A percentile compares a stretch with the other conserved stretches of the same genome.
Conservation (phyloP, 2,888 invertebrate species). For the Crioceris asparagi region DNA sequence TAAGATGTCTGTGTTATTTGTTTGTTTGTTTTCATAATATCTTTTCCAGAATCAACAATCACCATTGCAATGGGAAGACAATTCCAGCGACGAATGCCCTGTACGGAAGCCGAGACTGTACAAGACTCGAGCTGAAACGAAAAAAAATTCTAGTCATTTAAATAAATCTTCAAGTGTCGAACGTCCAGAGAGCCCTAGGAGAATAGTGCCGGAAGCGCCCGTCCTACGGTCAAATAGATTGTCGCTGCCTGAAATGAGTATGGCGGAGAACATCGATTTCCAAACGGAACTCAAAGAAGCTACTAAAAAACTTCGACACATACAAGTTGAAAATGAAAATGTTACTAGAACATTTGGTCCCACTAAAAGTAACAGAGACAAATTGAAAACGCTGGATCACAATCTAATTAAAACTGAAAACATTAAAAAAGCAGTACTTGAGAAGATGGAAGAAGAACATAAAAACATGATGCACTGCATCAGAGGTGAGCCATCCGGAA, state of each 20-base stretch:
- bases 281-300: constrained; percentile 42
- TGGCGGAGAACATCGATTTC: constrained; percentile 42
- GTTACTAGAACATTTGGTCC: constrained; percentile 21
- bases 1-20: too few species aligned
- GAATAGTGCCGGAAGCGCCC: neutral
- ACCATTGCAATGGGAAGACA: neutral
- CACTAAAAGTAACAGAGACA: constrained; percentile 40
- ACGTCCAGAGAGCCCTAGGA: neutral
- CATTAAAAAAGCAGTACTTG: constrained; percentile 41
- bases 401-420: constrained; percentile 37
- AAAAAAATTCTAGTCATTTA: constrained; percentile 34
- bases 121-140: constrained; percentile 64
- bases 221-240: constrained; percentile 27
- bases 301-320: constrained; percentile 30
- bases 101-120: neutral
- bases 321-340: constrained; percentile 18
- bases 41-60: neutral
- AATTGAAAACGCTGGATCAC: constrained; percentile 37
- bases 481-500: constrained; percentile 47
- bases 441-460: constrained; percentile 42
- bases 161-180: constrained; percentile 14
- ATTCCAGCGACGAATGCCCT: neutral
- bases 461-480: constrained; percentile 36
- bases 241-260: constrained; percentile 35
- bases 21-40: constrained; percentile 1